phyloP scores from a whole-genome alignment of 2,797 vertebrate genomes.

The Ceryle rudis region DNA sequence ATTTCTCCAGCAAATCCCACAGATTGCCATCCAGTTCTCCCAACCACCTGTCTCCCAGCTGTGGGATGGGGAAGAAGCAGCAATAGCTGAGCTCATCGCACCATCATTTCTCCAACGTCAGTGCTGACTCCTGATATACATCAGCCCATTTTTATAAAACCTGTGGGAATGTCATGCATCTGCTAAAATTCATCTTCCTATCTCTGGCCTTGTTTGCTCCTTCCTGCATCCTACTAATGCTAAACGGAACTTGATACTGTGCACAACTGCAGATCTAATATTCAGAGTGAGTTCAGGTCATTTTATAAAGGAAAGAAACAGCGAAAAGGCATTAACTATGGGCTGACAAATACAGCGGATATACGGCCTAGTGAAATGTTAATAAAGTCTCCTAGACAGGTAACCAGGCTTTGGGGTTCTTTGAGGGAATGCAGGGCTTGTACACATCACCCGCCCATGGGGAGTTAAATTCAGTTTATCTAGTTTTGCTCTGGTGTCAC shows the following conservation, averaged over 20 bases:
- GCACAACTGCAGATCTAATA: not conserved
- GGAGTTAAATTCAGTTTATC: not conserved
- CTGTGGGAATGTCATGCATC: rapidly evolving
- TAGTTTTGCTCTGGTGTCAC: not conserved
- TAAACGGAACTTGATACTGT: not conserved
- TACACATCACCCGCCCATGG: rapidly evolving
- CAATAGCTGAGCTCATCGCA: not conserved
- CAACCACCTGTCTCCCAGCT: not conserved
- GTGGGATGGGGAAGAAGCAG: not conserved
- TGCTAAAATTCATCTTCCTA: not conserved
- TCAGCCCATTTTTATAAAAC: not conserved
- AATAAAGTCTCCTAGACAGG: not conserved
- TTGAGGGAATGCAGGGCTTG: not conserved
- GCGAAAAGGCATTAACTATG: not conserved
- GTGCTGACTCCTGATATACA: rapidly evolving
- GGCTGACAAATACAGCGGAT: not conserved
- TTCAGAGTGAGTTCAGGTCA: not conserved
- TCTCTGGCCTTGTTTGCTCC: rapidly evolving
- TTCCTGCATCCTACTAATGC: not conserved
- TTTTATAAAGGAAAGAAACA: not conserved
- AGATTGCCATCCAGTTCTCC: not conserved
- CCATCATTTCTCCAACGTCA: rapidly evolving
- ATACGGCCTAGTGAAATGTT: rapidly evolving
- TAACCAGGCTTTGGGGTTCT: not conserved
- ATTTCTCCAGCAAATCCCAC: not conserved